A percentile compares a stretch with the other conserved stretches of the same genome.
Evolutionary conservation across 1,140 invertebrate species (phyloP).

Genomic region (Brachionus asplanchnoidis): DNA sequence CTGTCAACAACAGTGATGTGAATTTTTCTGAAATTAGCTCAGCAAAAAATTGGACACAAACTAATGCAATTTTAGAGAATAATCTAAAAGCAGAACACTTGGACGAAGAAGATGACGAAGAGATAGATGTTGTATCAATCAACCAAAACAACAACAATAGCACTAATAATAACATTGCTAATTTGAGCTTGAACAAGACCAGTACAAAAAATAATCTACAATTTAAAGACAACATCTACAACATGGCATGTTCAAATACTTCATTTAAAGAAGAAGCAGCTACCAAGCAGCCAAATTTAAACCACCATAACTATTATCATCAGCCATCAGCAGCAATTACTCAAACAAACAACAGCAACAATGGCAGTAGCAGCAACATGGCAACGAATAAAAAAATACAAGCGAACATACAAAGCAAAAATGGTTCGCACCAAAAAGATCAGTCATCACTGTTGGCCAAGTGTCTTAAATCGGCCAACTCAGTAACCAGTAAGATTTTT

Average conservation of each 20-base stretch:
- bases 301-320: neutral
- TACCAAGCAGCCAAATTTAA: neutral
- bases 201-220: neutral
- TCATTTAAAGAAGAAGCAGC: neutral
- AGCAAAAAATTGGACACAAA: neutral
- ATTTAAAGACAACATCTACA: neutral
- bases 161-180: neutral
- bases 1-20: neutral
- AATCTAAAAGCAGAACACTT: slow-evolving; percentile 8
- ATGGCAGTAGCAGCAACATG: too few species aligned
- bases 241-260: neutral
- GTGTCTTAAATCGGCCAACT: neutral
- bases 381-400: neutral
- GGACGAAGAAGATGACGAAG: neutral
- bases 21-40: neutral
- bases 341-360: neutral
- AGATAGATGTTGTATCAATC: slow-evolving; percentile 1
- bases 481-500: neutral
- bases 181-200: neutral
- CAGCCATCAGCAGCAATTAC: neutral
- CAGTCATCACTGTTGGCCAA: neutral
- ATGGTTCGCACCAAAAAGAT: neutral
- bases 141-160: neutral
- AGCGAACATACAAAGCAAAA: neutral
- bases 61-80: neutral